Evolutionary conservation across 2,797 vertebrate species (phyloP).

Genomic region (Prunella strophiata): DNA sequence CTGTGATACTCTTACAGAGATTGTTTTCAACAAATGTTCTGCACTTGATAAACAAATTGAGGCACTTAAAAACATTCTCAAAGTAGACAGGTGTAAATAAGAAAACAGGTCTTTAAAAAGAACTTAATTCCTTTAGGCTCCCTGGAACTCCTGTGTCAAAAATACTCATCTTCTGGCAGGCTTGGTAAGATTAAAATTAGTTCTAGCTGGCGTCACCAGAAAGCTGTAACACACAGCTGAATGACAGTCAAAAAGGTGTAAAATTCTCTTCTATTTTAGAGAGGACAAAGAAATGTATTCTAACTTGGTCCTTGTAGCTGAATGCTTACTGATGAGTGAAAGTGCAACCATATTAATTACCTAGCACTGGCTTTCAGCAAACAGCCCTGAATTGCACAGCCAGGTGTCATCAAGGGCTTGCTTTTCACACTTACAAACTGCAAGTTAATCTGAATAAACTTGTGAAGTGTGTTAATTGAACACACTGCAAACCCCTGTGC

Average conservation of each 20-base stretch:
- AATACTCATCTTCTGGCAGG: conserved; percentile 27
- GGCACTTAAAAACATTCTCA: not conserved
- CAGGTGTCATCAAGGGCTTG: not conserved
- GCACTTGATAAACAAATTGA: not conserved
- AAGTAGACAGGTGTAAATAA: not conserved
- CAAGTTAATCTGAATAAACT: not conserved
- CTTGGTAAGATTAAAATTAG: conserved; percentile 52
- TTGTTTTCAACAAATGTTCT: not conserved
- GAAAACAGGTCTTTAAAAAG: not conserved
- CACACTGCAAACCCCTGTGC: not conserved
- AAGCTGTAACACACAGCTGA: conserved; percentile 33
- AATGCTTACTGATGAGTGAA: conserved; percentile 39
- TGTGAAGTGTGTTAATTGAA: not conserved
- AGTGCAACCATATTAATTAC: not conserved
- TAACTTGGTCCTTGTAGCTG: not conserved
- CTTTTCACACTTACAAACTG: not conserved
- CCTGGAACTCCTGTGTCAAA: conserved; percentile 23
- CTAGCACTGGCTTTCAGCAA: not conserved
- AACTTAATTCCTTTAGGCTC: conserved; percentile 14
- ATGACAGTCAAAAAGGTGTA: conserved; percentile 49
- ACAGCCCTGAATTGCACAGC: not conserved
- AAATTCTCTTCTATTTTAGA: conserved; percentile 45
- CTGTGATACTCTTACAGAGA: not conserved
- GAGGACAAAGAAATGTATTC: conserved; percentile 22
- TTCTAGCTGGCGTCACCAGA: conserved; percentile 54